phyloP scores from a whole-genome alignment of 2,888 invertebrate genomes.

The Drosophila merina region DNA sequence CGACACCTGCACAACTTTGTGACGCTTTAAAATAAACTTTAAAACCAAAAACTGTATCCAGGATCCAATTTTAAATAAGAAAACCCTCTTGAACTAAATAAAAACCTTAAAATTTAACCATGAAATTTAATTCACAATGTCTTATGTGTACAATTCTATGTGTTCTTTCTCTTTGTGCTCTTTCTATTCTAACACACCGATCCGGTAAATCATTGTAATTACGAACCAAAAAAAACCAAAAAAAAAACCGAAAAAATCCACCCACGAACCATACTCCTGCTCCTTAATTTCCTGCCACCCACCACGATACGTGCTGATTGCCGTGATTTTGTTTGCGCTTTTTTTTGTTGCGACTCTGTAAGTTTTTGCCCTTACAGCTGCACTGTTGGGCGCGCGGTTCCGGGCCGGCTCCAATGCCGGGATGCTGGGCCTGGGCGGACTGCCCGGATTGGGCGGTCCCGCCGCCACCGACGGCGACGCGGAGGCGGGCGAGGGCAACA shows the following conservation, averaged over 20 bases:
- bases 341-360: slow-evolving; percentile 74
- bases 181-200: slow-evolving; percentile 59
- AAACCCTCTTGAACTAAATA: slow-evolving; percentile 9
- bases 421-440: slow-evolving; percentile 86
- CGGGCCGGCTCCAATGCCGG: slow-evolving; percentile 90
- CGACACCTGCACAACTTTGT: slow-evolving; percentile 6
- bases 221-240: slow-evolving; percentile 19
- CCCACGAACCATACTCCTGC: background rate
- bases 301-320: background rate
- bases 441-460: slow-evolving; percentile 75
- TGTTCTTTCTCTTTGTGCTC: slow-evolving; percentile 72
- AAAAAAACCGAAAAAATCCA: slow-evolving; percentile 4
- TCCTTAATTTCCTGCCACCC: background rate
- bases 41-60: slow-evolving; percentile 21
- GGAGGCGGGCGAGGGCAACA: slow-evolving; percentile 90
- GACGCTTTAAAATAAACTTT: slow-evolving; percentile 29
- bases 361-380: slow-evolving; percentile 87
- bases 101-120: slow-evolving; percentile 25
- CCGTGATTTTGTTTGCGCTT: slow-evolving; percentile 34
- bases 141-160: slow-evolving; percentile 63
- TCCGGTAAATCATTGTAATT: slow-evolving; percentile 47
- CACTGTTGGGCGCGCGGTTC: slow-evolving; percentile 91
- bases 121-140: slow-evolving; percentile 50
- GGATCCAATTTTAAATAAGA: slow-evolving; percentile 18
- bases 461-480: slow-evolving; percentile 58